These are phyloP conservation scores for Iselma pallidipennis DNA, from an alignment of 2,888 invertebrate species.

Conservation along the genomic window DNA sequence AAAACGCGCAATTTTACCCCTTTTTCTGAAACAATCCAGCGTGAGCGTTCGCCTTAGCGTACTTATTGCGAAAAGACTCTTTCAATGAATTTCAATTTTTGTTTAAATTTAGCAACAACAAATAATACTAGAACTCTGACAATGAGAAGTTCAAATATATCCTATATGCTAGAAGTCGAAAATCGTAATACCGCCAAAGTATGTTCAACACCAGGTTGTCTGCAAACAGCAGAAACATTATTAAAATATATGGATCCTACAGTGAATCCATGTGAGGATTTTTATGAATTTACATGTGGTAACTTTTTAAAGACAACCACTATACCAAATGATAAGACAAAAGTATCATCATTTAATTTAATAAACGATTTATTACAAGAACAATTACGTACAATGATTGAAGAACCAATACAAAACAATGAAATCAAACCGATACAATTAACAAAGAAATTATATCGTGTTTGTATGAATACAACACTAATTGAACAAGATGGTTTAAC, in stretches of 20 bases:
- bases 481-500: slow-evolving; percentile 79
- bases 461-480: slow-evolving; percentile 84
- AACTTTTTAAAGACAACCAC: slow-evolving; percentile 71
- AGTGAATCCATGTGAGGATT: slow-evolving; percentile 81
- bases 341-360: slow-evolving; percentile 75
- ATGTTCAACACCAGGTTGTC: slow-evolving; percentile 77
- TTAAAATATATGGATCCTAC: slow-evolving; percentile 71
- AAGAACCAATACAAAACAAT: slow-evolving; percentile 63
- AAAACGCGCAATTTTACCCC: too few relatives aligned
- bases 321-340: slow-evolving; percentile 82
- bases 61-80: too few relatives aligned
- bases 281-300: slow-evolving; percentile 80
- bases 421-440: slow-evolving; percentile 75
- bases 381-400: slow-evolving; percentile 71
- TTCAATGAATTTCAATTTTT: too few relatives aligned
- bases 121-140: slow-evolving; percentile 46
- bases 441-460: slow-evolving; percentile 80
- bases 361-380: slow-evolving; percentile 76
- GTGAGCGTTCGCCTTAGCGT: background rate
- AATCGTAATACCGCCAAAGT: slow-evolving; percentile 50
- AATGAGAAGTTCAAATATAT: slow-evolving; percentile 32
- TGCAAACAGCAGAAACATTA: slow-evolving; percentile 77
- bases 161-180: slow-evolving; percentile 31
- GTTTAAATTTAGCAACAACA: slow-evolving; percentile 39
- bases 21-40: too few relatives aligned